phyloP scores from a whole-genome alignment of 2,113 vertebrate genomes.

The Poicephalus meyeri region DNA sequence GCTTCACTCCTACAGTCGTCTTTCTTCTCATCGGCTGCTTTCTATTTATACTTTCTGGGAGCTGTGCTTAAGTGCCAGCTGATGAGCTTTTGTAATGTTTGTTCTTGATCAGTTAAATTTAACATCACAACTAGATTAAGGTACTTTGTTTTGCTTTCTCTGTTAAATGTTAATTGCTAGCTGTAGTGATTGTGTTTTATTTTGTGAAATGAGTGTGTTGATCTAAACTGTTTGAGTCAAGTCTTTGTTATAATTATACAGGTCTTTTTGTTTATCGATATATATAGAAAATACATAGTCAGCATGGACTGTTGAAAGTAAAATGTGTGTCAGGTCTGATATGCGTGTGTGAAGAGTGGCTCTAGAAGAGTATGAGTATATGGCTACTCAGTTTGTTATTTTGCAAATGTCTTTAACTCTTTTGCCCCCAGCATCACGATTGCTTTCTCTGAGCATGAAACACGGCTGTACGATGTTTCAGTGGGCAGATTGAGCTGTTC shows the following conservation, averaged over 20 bases:
- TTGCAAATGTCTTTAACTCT: constrained; percentile 15
- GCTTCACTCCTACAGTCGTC: not conserved
- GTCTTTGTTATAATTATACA: not conserved
- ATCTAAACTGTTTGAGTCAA: not conserved
- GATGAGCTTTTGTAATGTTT: not conserved
- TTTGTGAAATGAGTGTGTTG: not conserved
- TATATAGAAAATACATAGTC: not conserved
- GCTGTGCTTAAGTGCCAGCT: constrained; percentile 5
- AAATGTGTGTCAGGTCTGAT: not conserved
- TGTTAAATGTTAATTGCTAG: not conserved
- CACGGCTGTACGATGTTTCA: not conserved
- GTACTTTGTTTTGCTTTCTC: constrained; percentile 38
- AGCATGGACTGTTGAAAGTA: not conserved
- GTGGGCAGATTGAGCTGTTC: not conserved
- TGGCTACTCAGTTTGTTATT: not conserved
- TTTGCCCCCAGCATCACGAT: not conserved
- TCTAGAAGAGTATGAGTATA: not conserved
- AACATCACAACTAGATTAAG: not conserved
- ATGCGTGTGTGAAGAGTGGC: not conserved
- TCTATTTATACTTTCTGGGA: constrained; percentile 4
- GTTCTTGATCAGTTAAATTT: not conserved
- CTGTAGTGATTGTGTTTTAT: not conserved
- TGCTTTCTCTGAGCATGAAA: not conserved
- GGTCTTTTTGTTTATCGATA: not conserved
- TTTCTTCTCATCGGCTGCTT: not conserved